Evolutionary conservation across 2,888 invertebrate genomes (phyloP).

Genomic region (Prenolepis imparis): DNA sequence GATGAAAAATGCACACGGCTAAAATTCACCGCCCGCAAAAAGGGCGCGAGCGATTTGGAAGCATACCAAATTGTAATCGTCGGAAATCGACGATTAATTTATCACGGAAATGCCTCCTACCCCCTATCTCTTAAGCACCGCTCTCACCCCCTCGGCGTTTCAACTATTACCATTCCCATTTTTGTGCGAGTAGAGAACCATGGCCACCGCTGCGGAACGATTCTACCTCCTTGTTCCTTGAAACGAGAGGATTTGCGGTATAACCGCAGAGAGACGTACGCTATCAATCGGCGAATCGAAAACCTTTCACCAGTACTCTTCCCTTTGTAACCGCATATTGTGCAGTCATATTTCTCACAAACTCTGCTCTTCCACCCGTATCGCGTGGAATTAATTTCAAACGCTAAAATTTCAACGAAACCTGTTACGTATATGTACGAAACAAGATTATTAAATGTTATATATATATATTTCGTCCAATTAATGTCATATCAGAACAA

Average conservation of each 20-base stretch:
- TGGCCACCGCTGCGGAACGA: conserved; percentile 56
- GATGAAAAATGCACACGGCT: conserved; percentile 85
- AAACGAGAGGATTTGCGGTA: conserved; percentile 62
- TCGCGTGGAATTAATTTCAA: conserved; percentile 40
- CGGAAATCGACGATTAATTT: conserved; percentile 86
- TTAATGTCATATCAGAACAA: not conserved
- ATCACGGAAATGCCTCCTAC: conserved; percentile 78
- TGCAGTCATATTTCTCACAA: conserved; percentile 53
- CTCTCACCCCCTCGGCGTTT: conserved; percentile 44
- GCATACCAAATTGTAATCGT: conserved; percentile 86
- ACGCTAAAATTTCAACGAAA: not conserved
- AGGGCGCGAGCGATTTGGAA: conserved; percentile 84
- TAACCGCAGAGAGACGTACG: conserved; percentile 57
- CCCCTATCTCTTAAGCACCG: conserved; percentile 57
- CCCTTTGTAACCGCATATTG: conserved; percentile 55
- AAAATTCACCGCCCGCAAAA: conserved; percentile 84
- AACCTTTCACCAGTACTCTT: conserved; percentile 52
- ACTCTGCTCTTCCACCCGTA: conserved; percentile 3
- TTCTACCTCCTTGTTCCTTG: conserved; percentile 65
- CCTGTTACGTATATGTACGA: not conserved
- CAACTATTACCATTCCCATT: conserved; percentile 57
- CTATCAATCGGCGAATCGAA: conserved; percentile 61
- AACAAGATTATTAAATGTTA: conserved; percentile 17
- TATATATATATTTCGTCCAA: not conserved
- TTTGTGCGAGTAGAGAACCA: conserved; percentile 55